Evolutionary conservation across 2,113 vertebrate species (phyloP), one percentile per base, ranked within the genome.

Genomic region (Chaetorhynchus papuensis): DNA sequence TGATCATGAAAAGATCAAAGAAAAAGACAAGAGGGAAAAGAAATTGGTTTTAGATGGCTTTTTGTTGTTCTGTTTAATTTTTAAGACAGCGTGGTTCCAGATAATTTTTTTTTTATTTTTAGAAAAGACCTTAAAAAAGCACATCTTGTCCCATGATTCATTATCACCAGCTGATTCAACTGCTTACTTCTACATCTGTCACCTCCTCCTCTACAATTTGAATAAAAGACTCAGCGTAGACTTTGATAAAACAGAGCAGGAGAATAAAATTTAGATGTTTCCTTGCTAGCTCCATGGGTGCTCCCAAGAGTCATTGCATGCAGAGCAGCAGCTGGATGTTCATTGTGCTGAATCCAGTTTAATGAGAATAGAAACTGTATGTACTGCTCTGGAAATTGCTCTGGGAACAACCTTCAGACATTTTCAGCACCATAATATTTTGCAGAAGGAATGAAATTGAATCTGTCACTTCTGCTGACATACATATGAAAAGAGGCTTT

Each of bases 321-420:
- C 70, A 86, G 72, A 92, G 76, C 23, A 88, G 83, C 93, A 94
- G 76, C 80, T 96, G 89, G 59, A 83, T 93, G 47, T 75, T 93
- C 80, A 54, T 56, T 94, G 76, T 87, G 83, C 93, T 94, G 92
- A 92, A 94, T 74, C 80, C 82, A 90, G 77, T 72, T 66, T 84
- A 89, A 94, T 87, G 54, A 93, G 50, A 60, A 50, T 39, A 75
- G 57, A 91, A 91, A 70, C 71, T 77, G 15, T 88, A 71, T 63
- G 66, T 59, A 56, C 35, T 82, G 23, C 68, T 83, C 52, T 80
- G 68, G 89, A 87, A 91, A 71, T 64, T 86, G 52, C 54, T 63
- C 31, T 90, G 59, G 53, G 35, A 91, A 64, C 14, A 77, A 54
- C 61, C 71, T 78, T 89, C 63, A 66, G 69, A 76, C 53, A 59